Evolutionary conservation across 2,888 invertebrate genomes (phyloP).

Genomic region (Stenolophus ochropezus): DNA sequence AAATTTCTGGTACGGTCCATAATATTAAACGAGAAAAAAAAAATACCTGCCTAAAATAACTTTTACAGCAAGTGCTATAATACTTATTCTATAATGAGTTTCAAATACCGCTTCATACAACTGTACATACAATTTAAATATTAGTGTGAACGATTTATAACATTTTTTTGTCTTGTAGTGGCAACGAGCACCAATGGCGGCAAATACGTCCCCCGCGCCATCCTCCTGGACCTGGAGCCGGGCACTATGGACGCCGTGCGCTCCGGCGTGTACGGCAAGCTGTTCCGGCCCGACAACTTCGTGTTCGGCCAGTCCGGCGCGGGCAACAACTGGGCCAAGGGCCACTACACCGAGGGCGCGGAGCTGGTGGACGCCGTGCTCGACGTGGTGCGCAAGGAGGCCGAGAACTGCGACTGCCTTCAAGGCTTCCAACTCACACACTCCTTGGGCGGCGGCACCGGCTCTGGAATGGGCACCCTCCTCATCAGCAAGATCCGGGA

Average conservation of each 20-base stretch:
- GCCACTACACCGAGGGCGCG: slow-evolving; percentile 95
- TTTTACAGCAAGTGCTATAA: no score
- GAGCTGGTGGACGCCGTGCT: slow-evolving; percentile 89
- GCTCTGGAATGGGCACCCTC: slow-evolving; percentile 88
- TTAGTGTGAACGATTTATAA: no score
- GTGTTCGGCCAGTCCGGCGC: slow-evolving; percentile 84
- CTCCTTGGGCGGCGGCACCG: slow-evolving; percentile 87
- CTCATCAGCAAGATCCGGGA: slow-evolving; percentile 92
- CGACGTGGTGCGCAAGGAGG: slow-evolving; percentile 90
- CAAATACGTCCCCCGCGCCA: slow-evolving; percentile 86
- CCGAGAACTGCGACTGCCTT: slow-evolving; percentile 94
- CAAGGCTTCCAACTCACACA: slow-evolving; percentile 92
- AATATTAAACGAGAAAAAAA: no score
- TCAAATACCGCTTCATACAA: no score
- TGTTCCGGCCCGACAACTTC: slow-evolving; percentile 93
- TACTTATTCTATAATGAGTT: no score
- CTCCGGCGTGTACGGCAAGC: slow-evolving; percentile 89
- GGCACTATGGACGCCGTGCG: slow-evolving; percentile 94
- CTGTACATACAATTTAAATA: background rate
- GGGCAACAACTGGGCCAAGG: slow-evolving; percentile 92
- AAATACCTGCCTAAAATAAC: no score
- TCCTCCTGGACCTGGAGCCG: slow-evolving; percentile 85
- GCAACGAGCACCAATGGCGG: slow-evolving; percentile 79
- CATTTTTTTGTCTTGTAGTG: slow-evolving; percentile 70
- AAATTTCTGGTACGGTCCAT: no score